A percentile compares a stretch with the other conserved stretches of the same genome.
phyloP scores from a whole-genome alignment of 1,140 invertebrate species.

The Drosophila teissieri region DNA sequence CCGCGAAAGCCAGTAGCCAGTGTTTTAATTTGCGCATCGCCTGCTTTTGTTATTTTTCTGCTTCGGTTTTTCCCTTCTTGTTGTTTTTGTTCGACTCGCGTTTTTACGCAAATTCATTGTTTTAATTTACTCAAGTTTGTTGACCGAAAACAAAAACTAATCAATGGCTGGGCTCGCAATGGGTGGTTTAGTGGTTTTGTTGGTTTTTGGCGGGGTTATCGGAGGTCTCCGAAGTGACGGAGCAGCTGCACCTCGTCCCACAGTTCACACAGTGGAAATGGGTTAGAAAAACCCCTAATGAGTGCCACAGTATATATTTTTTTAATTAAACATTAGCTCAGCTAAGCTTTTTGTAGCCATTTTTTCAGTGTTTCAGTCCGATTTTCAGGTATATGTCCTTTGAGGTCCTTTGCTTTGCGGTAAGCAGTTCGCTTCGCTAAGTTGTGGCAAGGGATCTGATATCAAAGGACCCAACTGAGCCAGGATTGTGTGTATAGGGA shows the following conservation, averaged over 20 bases:
- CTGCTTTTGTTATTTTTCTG: conserved; percentile 48
- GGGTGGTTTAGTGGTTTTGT: background rate
- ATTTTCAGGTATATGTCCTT: conserved; percentile 27
- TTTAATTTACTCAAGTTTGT: conserved; percentile 82
- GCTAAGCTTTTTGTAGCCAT: conserved; percentile 13
- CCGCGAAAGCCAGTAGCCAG: conserved; percentile 17
- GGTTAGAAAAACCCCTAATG: conserved; percentile 57
- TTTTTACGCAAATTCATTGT: conserved; percentile 82
- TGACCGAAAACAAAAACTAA: conserved; percentile 83
- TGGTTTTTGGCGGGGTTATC: background rate
- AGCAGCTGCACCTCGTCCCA: conserved; percentile 28
- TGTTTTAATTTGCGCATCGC: conserved; percentile 74
- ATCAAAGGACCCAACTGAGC: conserved; percentile 45
- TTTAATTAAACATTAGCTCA: conserved; percentile 75
- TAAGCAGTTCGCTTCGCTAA: conserved; percentile 48
- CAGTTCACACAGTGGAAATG: conserved; percentile 17
- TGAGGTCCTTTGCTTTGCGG: conserved; percentile 47
- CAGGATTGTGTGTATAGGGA: conserved; percentile 30
- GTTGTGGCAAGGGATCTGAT: conserved; percentile 57
- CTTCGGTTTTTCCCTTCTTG: conserved; percentile 25
- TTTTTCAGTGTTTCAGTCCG: conserved; percentile 13
- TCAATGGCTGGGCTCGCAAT: conserved; percentile 50
- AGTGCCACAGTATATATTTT: conserved; percentile 57
- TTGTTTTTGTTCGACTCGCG: conserved; percentile 42
- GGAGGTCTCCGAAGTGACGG: conserved; percentile 48